A percentile compares a stretch with the other conserved stretches of the same genome.
phyloP scores from a whole-genome alignment of 1,140 invertebrate genomes.

The Cherax destructor region DNA sequence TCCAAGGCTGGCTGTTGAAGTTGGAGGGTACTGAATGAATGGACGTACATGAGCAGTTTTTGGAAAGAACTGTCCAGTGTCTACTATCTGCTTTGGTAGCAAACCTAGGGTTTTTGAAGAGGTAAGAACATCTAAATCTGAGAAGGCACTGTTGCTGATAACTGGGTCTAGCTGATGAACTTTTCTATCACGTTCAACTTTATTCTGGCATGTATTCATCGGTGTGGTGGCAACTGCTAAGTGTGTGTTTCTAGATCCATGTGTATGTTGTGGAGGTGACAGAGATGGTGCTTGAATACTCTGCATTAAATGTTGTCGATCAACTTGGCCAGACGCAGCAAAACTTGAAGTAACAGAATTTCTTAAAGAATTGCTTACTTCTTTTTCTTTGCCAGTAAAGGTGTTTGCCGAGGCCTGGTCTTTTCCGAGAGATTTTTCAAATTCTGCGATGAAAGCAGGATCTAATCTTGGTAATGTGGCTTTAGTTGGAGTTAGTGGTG shows the following conservation, averaged over 20 bases:
- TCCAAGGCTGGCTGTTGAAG: neutral
- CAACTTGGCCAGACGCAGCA: neutral
- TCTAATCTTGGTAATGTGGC: conserved; percentile 76
- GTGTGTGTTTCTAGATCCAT: neutral
- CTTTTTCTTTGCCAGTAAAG: conserved; percentile 71
- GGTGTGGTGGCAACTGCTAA: neutral
- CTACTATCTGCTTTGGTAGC: conserved; percentile 44
- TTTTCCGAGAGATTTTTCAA: conserved; percentile 80
- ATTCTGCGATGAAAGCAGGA: conserved; percentile 79
- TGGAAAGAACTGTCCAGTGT: conserved; percentile 62
- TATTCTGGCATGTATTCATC: neutral
- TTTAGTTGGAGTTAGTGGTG: conserved; percentile 32
- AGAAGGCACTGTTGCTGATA: conserved; percentile 37
- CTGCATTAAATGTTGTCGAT: neutral
- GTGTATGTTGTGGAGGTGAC: conserved; percentile 23
- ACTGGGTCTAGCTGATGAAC: neutral
- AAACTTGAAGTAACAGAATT: neutral
- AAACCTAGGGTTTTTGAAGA: conserved; percentile 62
- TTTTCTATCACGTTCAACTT: neutral
- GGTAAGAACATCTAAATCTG: conserved; percentile 59
- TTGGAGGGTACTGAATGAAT: conserved; percentile 40
- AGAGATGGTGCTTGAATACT: conserved; percentile 32
- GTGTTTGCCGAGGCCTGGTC: conserved; percentile 78
- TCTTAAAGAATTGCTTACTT: conserved; percentile 18
- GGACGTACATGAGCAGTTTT: conserved; percentile 70